Conservation (phyloP, 2,113 vertebrate genomes). For the Gavialis gangeticus region DNA sequence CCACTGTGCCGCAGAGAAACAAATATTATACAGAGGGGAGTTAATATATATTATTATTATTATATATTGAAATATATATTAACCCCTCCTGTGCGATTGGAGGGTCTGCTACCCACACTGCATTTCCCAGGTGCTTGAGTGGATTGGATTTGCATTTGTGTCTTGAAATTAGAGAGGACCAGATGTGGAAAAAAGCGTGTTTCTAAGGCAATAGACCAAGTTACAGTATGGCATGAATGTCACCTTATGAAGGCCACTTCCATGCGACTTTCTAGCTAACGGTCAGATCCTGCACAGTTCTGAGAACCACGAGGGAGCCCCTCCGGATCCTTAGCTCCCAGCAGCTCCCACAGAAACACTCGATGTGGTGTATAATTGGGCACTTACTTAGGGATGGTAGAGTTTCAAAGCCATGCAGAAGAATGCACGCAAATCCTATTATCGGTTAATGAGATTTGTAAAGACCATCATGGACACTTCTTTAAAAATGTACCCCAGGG, state of each 20-base stretch:
- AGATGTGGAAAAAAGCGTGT: not conserved
- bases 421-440: not conserved
- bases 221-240: slow-evolving; percentile 12
- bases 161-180: not conserved
- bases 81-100: not conserved
- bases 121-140: not conserved
- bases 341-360: not conserved
- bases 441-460: not conserved
- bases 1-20: not conserved
- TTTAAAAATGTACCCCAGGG: not conserved
- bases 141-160: not conserved
- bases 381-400: not conserved
- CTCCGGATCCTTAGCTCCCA: not conserved
- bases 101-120: not conserved
- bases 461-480: not conserved
- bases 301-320: not conserved
- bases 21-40: no score
- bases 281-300: slow-evolving; percentile 18
- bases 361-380: not conserved
- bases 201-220: not conserved
- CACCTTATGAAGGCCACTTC: not conserved
- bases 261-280: not conserved
- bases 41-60: no score
- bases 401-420: not conserved
- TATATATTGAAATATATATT: not conserved